phyloP scores from a whole-genome alignment of 2,797 vertebrate species.

The Sebastes nivosus region DNA sequence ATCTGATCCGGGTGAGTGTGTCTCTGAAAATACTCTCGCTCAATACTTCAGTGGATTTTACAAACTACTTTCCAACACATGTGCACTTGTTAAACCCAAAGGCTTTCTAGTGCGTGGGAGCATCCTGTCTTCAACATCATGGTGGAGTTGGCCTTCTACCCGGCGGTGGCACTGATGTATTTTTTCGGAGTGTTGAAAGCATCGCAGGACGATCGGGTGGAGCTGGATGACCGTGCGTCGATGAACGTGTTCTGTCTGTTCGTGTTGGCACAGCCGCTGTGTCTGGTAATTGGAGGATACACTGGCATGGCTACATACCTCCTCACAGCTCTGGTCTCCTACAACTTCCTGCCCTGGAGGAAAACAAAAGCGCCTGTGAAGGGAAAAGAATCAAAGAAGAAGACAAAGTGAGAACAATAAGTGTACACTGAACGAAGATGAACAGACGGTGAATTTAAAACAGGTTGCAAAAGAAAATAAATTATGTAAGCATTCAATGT shows the following conservation, averaged over 20 bases:
- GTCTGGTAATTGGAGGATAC: conserved; percentile 80
- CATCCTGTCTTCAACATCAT: conserved; percentile 47
- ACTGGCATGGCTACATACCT: conserved; percentile 82
- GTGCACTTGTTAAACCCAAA: conserved; percentile 32
- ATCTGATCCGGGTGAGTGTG: conserved; percentile 46
- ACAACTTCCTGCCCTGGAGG: conserved; percentile 82
- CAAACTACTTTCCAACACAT: conserved; percentile 20
- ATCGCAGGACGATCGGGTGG: conserved; percentile 68
- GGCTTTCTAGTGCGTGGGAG: conserved; percentile 1
- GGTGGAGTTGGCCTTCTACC: conserved; percentile 82
- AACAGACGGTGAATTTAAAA: conserved; percentile 4
- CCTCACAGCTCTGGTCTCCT: conserved; percentile 80
- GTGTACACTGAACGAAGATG: neutral
- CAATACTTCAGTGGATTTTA: conserved; percentile 1
- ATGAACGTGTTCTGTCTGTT: conserved; percentile 87
- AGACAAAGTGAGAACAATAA: conserved; percentile 58
- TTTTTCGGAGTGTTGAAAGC: conserved; percentile 82
- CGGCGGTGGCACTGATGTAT: conserved; percentile 82
- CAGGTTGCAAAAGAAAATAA: neutral
- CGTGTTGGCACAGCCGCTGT: conserved; percentile 83
- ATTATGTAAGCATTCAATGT: neutral
- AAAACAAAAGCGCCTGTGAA: conserved; percentile 2
- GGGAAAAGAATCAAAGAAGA: conserved; percentile 62
- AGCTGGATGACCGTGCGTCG: conserved; percentile 80
- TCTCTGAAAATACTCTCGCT: conserved; percentile 19